These are phyloP conservation scores for Enteromius radiatus DNA, from an alignment of 2,797 vertebrate species.

Conservation along the genomic window DNA sequence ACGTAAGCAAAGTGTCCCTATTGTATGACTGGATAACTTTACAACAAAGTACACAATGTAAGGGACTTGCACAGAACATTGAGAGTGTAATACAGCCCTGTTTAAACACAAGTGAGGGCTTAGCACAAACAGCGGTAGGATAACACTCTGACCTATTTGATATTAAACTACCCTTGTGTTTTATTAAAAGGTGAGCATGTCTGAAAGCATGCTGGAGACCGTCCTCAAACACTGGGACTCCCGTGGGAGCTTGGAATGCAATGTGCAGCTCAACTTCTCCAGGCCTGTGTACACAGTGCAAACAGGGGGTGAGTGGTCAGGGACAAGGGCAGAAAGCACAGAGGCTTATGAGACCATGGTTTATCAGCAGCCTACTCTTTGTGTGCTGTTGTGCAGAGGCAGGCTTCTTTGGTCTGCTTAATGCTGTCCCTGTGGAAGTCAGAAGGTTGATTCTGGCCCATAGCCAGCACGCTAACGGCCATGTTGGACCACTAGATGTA, in stretches of 20 bases:
- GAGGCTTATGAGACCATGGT: neutral
- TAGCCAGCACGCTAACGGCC: slow-evolving; percentile 45
- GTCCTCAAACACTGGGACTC: slow-evolving; percentile 73
- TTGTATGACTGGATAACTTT: slow-evolving; percentile 12
- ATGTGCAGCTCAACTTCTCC: slow-evolving; percentile 59
- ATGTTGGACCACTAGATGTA: slow-evolving; percentile 53
- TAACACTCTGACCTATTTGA: slow-evolving; percentile 66
- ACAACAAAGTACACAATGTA: slow-evolving; percentile 46
- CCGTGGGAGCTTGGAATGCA: slow-evolving; percentile 70
- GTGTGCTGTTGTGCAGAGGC: slow-evolving; percentile 67
- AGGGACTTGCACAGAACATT: slow-evolving; percentile 36
- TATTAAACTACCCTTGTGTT: slow-evolving; percentile 49
- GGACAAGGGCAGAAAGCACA: slow-evolving; percentile 3
- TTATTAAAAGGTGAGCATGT: slow-evolving; percentile 61
- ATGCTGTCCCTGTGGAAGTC: slow-evolving; percentile 73
- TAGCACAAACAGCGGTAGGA: slow-evolving; percentile 41
- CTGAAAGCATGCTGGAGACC: slow-evolving; percentile 66
- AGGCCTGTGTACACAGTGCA: slow-evolving; percentile 75
- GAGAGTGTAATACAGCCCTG: slow-evolving; percentile 26
- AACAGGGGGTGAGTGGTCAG: slow-evolving; percentile 69
- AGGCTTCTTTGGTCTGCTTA: slow-evolving; percentile 86
- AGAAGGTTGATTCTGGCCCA: slow-evolving; percentile 66
- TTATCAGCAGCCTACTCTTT: slow-evolving; percentile 12
- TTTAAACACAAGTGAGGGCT: slow-evolving; percentile 43
- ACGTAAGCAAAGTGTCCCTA: neutral